phyloP scores from a whole-genome alignment of 2,113 vertebrate genomes.

The Cyanistes caeruleus region DNA sequence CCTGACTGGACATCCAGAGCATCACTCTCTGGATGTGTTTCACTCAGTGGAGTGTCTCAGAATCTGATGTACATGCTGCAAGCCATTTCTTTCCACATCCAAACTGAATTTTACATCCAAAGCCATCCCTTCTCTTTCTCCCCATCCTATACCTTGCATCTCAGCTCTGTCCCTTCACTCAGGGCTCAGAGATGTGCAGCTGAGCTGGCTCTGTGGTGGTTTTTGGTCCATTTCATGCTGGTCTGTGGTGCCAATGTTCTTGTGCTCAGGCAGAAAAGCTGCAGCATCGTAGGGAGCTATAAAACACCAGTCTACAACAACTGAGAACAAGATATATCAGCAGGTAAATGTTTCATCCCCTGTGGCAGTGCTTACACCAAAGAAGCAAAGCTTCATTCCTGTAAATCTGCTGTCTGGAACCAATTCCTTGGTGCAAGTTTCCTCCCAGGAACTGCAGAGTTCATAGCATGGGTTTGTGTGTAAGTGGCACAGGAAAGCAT shows the following conservation, averaged over 20 bases:
- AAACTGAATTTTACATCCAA: background rate
- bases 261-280: background rate
- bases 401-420: background rate
- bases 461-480: background rate
- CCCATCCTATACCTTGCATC: background rate
- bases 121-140: background rate
- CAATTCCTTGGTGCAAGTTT: background rate
- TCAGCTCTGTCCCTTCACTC: background rate
- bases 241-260: background rate
- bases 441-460: background rate
- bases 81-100: background rate
- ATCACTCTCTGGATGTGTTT: background rate
- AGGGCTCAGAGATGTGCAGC: background rate
- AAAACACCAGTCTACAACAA: background rate
- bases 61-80: background rate
- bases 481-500: background rate
- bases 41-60: background rate
- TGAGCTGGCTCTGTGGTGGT: background rate
- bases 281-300: background rate
- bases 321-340: background rate
- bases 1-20: no score
- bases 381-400: background rate
- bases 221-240: background rate
- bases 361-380: background rate
- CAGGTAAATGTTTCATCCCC: conserved; percentile 38